phyloP scores from a whole-genome alignment of 2,888 invertebrate species.

The Sussaba pulchella region DNA sequence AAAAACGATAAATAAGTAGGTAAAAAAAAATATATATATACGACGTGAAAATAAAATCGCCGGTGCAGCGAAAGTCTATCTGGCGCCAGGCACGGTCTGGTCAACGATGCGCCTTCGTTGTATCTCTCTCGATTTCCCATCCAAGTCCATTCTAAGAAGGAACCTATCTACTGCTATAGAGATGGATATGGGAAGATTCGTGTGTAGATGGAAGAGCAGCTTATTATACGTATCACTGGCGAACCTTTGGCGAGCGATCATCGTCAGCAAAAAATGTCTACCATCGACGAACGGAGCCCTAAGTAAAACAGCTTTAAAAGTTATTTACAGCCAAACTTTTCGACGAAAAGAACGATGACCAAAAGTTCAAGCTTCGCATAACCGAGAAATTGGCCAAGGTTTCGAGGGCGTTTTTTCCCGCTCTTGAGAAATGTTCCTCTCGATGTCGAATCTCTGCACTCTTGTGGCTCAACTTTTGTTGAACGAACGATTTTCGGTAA shows the following conservation, averaged over 20 bases:
- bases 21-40: no score
- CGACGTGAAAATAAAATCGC: constrained; percentile 1
- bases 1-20: no score
- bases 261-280: constrained; percentile 25
- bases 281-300: not conserved
- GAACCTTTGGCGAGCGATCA: not conserved
- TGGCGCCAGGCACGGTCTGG: constrained; percentile 19
- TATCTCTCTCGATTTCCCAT: constrained; percentile 31
- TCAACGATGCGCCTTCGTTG: constrained; percentile 33
- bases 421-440: no score
- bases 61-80: constrained; percentile 12
- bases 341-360: not conserved
- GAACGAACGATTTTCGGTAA: no score
- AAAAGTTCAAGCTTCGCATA: not conserved
- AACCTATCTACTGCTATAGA: not conserved
- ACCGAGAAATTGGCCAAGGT: not conserved
- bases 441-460: no score
- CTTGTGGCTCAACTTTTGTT: not conserved
- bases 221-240: not conserved
- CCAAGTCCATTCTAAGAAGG: constrained; percentile 7
- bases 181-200: not conserved
- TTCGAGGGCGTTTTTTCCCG: not conserved
- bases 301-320: constrained; percentile 11
- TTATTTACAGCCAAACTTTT: not conserved
- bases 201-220: not conserved